Evolutionary conservation across 2,888 invertebrate species (phyloP).

Genomic region (Acanthosepion pharaonis): DNA sequence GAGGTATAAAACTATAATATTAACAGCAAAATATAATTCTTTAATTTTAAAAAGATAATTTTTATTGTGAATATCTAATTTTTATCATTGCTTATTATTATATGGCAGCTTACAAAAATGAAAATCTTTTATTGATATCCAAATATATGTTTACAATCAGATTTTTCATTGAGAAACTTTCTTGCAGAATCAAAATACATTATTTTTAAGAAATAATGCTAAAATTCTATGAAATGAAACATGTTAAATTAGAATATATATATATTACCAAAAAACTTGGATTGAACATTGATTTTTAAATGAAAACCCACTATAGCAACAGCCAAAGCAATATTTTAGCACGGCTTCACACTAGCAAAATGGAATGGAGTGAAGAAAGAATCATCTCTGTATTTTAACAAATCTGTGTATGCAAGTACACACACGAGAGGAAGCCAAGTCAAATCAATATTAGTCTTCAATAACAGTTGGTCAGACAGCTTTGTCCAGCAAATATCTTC

Average conservation of each 20-base stretch:
- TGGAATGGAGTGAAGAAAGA: neutral
- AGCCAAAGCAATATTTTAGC: slow-evolving; percentile 38
- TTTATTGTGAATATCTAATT: too few species aligned
- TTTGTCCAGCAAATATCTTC: slow-evolving; percentile 46
- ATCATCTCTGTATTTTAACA: neutral
- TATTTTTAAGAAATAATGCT: neutral
- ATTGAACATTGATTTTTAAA: slow-evolving; percentile 40
- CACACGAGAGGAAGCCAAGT: slow-evolving; percentile 33
- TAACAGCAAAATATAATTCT: too few species aligned
- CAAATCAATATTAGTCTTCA: slow-evolving; percentile 44
- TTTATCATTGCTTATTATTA: too few species aligned
- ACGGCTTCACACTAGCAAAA: slow-evolving; percentile 35
- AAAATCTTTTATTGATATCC: too few species aligned
- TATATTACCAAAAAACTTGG: neutral
- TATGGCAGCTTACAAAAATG: too few species aligned
- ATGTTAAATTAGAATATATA: neutral
- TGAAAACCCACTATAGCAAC: slow-evolving; percentile 36
- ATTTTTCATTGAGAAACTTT: too few species aligned
- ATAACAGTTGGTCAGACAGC: slow-evolving; percentile 39
- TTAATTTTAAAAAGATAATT: too few species aligned
- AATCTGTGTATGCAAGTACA: neutral
- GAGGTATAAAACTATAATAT: too few species aligned
- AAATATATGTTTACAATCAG: too few species aligned
- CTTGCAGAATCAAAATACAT: too few species aligned
- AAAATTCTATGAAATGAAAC: neutral